Base-by-base conservation (phyloP, 2,797 vertebrate species). In the Chrysocyon brachyurus region DNA sequence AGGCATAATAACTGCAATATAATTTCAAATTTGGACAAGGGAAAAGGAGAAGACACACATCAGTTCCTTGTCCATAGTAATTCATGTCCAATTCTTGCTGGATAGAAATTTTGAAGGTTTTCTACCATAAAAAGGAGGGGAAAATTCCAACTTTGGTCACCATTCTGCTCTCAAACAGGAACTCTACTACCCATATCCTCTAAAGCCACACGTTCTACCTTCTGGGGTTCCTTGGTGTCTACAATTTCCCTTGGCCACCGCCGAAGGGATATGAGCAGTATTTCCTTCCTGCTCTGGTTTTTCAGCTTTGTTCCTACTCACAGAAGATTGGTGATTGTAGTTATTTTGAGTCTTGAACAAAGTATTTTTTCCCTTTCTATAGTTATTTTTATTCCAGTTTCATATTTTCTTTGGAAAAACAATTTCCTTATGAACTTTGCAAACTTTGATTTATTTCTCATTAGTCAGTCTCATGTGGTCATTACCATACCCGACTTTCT, bases 361-460 rank as follows among this genome's bases (percentile, higher is more conserved):
- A 79, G 28, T 52, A 22, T 46, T 61, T 61, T 24, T 83, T 24
- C 3, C 2, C 4, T 12, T 90, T 78, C 28, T 79, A 31, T 61
- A 78, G n/a, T 85, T 56, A 85, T 82, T 88, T 81, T 79, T 87
- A 77, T 87, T 87, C 16, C 56, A 52, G 7, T 33, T 77, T 89
- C 28, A 46, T 93, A 59, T 70, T 63, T 89, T 70, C 64, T 95
- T 63, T 87, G 79, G 92, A 70, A 92, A 96, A 97, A 54, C 6
- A 77, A 19, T 54, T 94, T 64, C 7, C 81, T 95, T 92, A 68
- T 28, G 54, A 70, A 81, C 11, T 83, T 75, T 73, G 15, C 33
- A 79, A 61, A 28, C 33, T 90, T 85, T 49, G 40, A 46, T 91
- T 77, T 94, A 85, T 88, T 95, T 90, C 59, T 49, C 59, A 9